Percentiles rank a stretch among this genome's conserved stretches.
These are phyloP conservation scores for Drosophila greeni DNA, from an alignment of 2,888 invertebrate genomes.

Conservation along the genomic window DNA sequence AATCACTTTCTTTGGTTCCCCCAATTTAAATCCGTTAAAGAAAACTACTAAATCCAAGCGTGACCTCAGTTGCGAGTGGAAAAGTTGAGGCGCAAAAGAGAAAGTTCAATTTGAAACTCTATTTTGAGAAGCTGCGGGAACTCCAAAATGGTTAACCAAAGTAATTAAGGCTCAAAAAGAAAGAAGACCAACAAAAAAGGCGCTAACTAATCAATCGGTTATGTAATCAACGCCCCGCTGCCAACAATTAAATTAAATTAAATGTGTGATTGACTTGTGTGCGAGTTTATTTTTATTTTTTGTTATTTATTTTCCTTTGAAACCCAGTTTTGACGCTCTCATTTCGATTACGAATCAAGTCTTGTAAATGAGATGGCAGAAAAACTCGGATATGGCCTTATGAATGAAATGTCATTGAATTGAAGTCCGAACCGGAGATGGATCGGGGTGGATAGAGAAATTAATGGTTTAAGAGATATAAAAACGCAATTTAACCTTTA, in stretches of 20 bases:
- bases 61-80: constrained; percentile 18
- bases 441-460: background rate
- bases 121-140: constrained; percentile 35
- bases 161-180: constrained; percentile 40
- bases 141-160: constrained; percentile 30
- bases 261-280: constrained; percentile 38
- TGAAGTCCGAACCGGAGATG: background rate
- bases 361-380: constrained; percentile 30
- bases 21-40: constrained; percentile 1
- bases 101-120: constrained; percentile 31
- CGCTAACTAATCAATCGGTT: constrained; percentile 38
- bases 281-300: constrained; percentile 15
- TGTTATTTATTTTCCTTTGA: constrained; percentile 19
- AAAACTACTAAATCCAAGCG: constrained; percentile 9
- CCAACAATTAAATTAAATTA: constrained; percentile 36
- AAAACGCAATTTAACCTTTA: background rate
- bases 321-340: constrained; percentile 19
- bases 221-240: constrained; percentile 41
- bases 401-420: constrained; percentile 44
- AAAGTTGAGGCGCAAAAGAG: constrained; percentile 23
- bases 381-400: constrained; percentile 29
- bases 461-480: background rate
- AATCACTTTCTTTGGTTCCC: constrained; percentile 7
- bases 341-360: constrained; percentile 8
- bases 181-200: constrained; percentile 19